Evolutionary conservation across 2,888 invertebrate species (phyloP).

Genomic region (Linhomoeus sp.): DNA sequence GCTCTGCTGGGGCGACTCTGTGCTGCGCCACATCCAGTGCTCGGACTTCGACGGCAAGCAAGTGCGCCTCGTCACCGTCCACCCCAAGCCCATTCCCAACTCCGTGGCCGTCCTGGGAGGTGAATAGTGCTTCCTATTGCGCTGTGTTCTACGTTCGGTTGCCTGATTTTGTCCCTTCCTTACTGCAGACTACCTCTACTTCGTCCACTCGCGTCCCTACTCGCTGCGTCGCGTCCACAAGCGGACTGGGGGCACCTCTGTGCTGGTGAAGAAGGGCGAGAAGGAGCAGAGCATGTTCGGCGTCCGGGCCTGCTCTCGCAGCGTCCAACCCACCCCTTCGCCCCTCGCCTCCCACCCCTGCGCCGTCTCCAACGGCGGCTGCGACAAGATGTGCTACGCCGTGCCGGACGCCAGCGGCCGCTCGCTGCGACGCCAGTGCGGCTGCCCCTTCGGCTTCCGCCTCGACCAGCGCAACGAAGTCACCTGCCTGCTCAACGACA

Average conservation of each 20-base stretch:
- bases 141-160: not conserved
- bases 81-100: constrained; percentile 67
- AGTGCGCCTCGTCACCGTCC: constrained; percentile 65
- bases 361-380: constrained; percentile 60
- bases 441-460: constrained; percentile 78
- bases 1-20: constrained; percentile 33
- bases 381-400: constrained; percentile 75
- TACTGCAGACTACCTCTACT: constrained; percentile 61
- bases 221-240: constrained; percentile 68
- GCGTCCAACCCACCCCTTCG: constrained; percentile 39
- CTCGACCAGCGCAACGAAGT: not conserved
- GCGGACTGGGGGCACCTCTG: constrained; percentile 43
- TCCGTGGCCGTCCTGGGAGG: constrained; percentile 53
- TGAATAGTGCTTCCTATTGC: constrained; percentile 4
- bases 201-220: constrained; percentile 87
- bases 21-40: constrained; percentile 60
- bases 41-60: constrained; percentile 72
- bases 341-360: constrained; percentile 44
- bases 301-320: constrained; percentile 11
- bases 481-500: constrained; percentile 10
- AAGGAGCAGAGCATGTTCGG: constrained; percentile 21
- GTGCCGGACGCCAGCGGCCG: constrained; percentile 9
- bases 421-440: constrained; percentile 44
- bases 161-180: not conserved
- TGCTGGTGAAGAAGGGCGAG: constrained; percentile 16